phyloP scores from a whole-genome alignment of 2,113 vertebrate genomes.

The Anarrhichthys ocellatus region DNA sequence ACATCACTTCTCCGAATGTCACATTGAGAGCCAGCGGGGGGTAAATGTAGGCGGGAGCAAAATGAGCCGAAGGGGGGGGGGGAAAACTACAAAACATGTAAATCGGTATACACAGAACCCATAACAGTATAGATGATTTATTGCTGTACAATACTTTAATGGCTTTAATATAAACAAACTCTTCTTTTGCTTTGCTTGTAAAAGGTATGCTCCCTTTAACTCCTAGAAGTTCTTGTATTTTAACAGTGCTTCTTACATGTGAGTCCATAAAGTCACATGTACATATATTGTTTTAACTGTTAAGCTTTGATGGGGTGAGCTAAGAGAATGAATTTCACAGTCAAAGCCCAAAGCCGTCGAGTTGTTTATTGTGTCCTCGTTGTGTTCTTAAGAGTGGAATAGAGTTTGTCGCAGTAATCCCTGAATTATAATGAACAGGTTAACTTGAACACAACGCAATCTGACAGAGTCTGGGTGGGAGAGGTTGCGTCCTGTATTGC shows the following conservation, averaged over 20 bases:
- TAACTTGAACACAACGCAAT: constrained; percentile 55
- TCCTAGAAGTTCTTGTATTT: background rate
- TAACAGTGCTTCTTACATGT: background rate
- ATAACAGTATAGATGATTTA: constrained; percentile 30
- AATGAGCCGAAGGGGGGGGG: constrained; percentile 22
- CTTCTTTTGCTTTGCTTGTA: background rate
- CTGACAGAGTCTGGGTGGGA: constrained; percentile 53
- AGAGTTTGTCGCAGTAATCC: constrained; percentile 50
- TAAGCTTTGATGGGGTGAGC: background rate
- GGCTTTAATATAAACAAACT: constrained; percentile 3
- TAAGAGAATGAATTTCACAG: constrained; percentile 8
- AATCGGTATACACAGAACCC: constrained; percentile 26
- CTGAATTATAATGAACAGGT: constrained; percentile 55
- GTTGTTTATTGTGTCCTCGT: constrained; percentile 22
- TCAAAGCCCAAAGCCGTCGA: constrained; percentile 13
- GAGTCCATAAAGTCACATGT: background rate
- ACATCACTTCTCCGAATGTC: constrained; percentile 65
- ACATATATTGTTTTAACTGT: constrained; percentile 27
- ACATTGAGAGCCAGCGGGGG: constrained; percentile 55
- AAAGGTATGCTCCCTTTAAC: background rate
- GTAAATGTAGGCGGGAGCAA: constrained; percentile 34
- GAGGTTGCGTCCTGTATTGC: constrained; percentile 20
- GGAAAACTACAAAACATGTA: constrained; percentile 26
- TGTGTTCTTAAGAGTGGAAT: constrained; percentile 26
- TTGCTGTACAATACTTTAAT: constrained; percentile 6